A percentile compares a stretch with the other conserved stretches of the same genome.
These are phyloP conservation scores for Uloborus diversus DNA, from an alignment of 1,140 invertebrate species.

Conservation along the genomic window DNA sequence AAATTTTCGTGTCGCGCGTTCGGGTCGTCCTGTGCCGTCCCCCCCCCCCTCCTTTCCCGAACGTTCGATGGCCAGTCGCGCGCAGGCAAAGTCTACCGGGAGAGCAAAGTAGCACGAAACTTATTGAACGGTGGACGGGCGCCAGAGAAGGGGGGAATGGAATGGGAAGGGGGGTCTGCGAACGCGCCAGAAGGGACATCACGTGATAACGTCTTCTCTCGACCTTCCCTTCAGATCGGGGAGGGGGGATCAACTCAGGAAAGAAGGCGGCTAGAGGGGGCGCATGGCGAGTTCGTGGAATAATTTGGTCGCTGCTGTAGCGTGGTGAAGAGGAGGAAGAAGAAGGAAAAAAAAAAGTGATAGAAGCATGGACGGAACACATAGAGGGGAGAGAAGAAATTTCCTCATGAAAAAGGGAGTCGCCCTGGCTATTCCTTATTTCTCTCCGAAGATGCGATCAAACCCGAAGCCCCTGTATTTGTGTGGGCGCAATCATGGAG, in stretches of 20 bases:
- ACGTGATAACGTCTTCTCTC: conserved; percentile 55
- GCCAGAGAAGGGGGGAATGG: conserved; percentile 12
- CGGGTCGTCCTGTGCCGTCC: neutral
- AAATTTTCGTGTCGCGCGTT: conserved; percentile 22
- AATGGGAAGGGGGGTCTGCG: conserved; percentile 23
- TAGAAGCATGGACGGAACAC: neutral
- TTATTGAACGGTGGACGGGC: conserved; percentile 54
- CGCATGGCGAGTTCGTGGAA: conserved; percentile 32
- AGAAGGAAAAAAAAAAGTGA: neutral
- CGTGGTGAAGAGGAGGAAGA: neutral
- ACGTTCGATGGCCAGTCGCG: conserved; percentile 28
- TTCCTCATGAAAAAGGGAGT: no score
- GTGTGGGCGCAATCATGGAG: no score
- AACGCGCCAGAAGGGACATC: conserved; percentile 56
- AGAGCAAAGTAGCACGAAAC: neutral
- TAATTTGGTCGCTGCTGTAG: conserved; percentile 21
- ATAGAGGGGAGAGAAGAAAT: neutral
- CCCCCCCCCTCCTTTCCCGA: neutral
- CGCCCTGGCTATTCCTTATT: no score
- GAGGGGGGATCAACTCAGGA: neutral
- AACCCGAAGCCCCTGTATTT: no score
- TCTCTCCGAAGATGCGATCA: no score
- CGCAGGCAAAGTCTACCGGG: conserved; percentile 2
- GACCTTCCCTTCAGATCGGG: neutral
- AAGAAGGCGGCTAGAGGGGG: neutral